phyloP scores from a whole-genome alignment of 2,888 invertebrate genomes.

The Euclidia mi region DNA sequence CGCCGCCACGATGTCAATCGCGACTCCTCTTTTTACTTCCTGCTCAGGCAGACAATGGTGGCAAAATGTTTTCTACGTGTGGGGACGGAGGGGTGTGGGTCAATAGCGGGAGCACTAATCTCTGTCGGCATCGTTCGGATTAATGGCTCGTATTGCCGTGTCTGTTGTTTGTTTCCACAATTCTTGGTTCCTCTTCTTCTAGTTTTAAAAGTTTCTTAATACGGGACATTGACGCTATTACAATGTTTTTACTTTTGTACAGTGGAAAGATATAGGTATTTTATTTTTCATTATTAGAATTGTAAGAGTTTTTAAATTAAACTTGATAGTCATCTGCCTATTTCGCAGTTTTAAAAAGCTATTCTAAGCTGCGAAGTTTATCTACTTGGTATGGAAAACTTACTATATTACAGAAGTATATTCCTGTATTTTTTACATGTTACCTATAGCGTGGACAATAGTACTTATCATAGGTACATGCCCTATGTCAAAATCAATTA shows the following conservation, averaged over 20 bases:
- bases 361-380: too few species aligned
- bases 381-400: too few species aligned
- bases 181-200: conserved; percentile 76
- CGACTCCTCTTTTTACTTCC: conserved; percentile 80
- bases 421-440: too few species aligned
- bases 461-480: too few species aligned
- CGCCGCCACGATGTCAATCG: conserved; percentile 82
- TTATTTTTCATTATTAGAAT: too few species aligned
- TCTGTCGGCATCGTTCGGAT: conserved; percentile 85
- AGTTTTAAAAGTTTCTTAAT: conserved; percentile 76
- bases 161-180: conserved; percentile 83
- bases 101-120: conserved; percentile 85
- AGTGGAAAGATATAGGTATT: conserved; percentile 12
- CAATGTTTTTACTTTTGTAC: conserved; percentile 51
- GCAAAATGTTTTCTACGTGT: conserved; percentile 85
- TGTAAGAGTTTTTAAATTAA: too few species aligned
- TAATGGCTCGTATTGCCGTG: conserved; percentile 87
- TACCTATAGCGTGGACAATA: too few species aligned
- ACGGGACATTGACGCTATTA: conserved; percentile 62
- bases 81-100: conserved; percentile 76
- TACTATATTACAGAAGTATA: too few species aligned
- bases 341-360: too few species aligned
- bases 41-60: conserved; percentile 83
- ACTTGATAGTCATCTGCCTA: too few species aligned
- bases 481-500: too few species aligned